These are phyloP conservation scores for Potamarius usumacintae DNA, from an alignment of 2,113 vertebrate species.

Conservation along the genomic window DNA sequence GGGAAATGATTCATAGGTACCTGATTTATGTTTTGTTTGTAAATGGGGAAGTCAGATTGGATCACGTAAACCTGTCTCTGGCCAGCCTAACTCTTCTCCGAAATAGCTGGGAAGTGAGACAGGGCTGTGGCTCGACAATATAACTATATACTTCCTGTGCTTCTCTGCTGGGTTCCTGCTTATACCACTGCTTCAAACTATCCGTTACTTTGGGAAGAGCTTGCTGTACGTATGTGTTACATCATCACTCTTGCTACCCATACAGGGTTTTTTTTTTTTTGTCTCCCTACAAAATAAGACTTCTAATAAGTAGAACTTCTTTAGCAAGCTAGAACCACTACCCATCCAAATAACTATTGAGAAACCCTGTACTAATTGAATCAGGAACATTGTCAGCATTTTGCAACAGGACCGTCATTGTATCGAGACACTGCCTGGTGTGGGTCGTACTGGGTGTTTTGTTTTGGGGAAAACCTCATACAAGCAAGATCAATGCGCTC, in stretches of 20 bases:
- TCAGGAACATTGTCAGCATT: background rate
- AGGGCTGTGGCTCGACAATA: background rate
- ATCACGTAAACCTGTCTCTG: background rate
- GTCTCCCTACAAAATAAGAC: background rate
- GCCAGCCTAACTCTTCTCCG: background rate
- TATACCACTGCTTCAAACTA: background rate
- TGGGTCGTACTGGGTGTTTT: background rate
- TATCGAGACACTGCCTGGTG: background rate
- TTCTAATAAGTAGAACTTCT: background rate
- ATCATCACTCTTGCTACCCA: background rate
- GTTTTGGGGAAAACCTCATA: background rate
- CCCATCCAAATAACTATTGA: background rate
- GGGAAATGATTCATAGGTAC: background rate
- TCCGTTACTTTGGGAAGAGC: background rate
- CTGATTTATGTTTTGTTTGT: background rate
- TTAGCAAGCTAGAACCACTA: background rate
- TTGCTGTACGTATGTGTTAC: background rate
- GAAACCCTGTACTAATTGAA: background rate
- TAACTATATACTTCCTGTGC: background rate
- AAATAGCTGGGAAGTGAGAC: background rate
- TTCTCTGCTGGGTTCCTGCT: background rate
- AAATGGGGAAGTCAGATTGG: background rate
- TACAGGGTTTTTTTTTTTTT: background rate
- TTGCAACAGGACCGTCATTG: background rate
- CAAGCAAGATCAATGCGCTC: too few relatives aligned